phyloP scores from a whole-genome alignment of 2,113 vertebrate species.

The Lepisosteus osseus region DNA sequence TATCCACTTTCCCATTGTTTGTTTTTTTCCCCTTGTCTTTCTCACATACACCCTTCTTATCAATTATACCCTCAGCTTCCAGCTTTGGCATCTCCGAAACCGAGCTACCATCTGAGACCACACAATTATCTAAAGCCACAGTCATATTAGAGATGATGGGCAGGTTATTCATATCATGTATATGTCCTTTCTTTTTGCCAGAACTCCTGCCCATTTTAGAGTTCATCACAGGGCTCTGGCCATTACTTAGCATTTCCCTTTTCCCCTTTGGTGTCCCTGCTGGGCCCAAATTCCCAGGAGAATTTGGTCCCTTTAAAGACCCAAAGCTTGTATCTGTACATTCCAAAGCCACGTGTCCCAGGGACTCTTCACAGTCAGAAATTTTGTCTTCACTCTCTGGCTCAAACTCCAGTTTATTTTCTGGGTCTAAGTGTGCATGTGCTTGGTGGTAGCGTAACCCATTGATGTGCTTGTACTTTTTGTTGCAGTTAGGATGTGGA shows the following conservation, averaged over 20 bases:
- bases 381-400: conserved; percentile 88
- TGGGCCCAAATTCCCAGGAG: conserved; percentile 75
- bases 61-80: conserved; percentile 91
- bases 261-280: conserved; percentile 86
- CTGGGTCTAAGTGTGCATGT: conserved; percentile 90
- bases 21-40: conserved; percentile 80
- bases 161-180: conserved; percentile 81
- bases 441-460: conserved; percentile 96
- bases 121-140: conserved; percentile 85
- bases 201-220: conserved; percentile 85
- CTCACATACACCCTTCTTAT: conserved; percentile 80
- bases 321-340: conserved; percentile 76
- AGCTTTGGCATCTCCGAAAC: conserved; percentile 92
- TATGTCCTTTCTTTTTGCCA: conserved; percentile 83
- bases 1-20: conserved; percentile 84
- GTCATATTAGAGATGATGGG: conserved; percentile 96
- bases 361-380: conserved; percentile 88
- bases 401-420: conserved; percentile 89
- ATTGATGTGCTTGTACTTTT: conserved; percentile 99
- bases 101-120: conserved; percentile 73
- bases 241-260: conserved; percentile 77
- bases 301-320: conserved; percentile 74
- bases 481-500: conserved; percentile 97
- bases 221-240: conserved; percentile 65
- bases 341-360: conserved; percentile 78